A percentile compares a stretch with the other conserved stretches of the same genome.
Evolutionary conservation across 2,113 vertebrate genomes (phyloP).

Genomic region (Eidolon helvum): DNA sequence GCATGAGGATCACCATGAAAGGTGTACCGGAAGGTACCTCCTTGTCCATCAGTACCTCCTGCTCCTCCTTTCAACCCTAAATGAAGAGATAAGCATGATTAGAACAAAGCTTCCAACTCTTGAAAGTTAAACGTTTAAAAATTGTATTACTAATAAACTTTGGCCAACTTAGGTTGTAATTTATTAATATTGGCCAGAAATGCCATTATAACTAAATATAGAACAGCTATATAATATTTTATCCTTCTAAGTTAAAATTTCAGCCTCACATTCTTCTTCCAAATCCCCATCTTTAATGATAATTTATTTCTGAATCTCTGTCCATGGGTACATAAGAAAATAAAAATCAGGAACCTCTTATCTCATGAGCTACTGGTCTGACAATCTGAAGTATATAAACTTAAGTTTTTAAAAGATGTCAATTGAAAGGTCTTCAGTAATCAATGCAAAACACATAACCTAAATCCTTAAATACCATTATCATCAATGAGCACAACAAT

Average conservation of each 20-base stretch:
- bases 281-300: slow-evolving; percentile 21
- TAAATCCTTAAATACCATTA: slow-evolving; percentile 25
- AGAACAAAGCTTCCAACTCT: slow-evolving; percentile 1
- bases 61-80: slow-evolving; percentile 96
- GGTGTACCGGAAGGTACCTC: slow-evolving; percentile 94
- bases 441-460: neutral
- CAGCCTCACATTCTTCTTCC: slow-evolving; percentile 38
- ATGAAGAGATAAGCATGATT: slow-evolving; percentile 30
- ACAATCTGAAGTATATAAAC: slow-evolving; percentile 14
- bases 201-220: neutral
- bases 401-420: slow-evolving; percentile 6
- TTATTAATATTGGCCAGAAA: neutral
- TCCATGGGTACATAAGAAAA: slow-evolving; percentile 19
- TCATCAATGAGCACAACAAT: neutral
- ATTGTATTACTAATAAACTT: neutral
- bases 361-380: slow-evolving; percentile 3
- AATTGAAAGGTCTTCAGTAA: slow-evolving; percentile 21
- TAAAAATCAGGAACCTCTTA: neutral
- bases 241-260: slow-evolving; percentile 15
- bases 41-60: slow-evolving; percentile 92
- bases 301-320: slow-evolving; percentile 10
- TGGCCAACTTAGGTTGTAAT: neutral
- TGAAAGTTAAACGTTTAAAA: neutral
- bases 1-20: slow-evolving; percentile 98
- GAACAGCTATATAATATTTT: neutral